phyloP scores from a whole-genome alignment of 2,797 vertebrate genomes.

The Chromis chromis region DNA sequence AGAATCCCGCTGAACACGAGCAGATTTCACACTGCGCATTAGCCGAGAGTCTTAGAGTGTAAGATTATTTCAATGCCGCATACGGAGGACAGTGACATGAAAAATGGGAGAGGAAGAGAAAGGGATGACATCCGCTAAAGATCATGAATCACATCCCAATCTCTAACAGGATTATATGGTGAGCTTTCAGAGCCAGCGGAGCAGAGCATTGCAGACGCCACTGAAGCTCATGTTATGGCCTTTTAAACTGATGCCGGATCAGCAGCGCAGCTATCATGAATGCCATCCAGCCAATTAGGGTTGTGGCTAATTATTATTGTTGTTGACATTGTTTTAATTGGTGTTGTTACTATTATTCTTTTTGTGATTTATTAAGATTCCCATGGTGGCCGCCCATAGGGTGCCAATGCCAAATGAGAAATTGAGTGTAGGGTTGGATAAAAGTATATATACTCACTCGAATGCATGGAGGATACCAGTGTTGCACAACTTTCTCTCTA shows the following conservation, averaged over 20 bases:
- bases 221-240: conserved; percentile 1
- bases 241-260: conserved; percentile 16
- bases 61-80: conserved; percentile 49
- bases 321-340: conserved; percentile 8
- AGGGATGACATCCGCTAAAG: conserved; percentile 53
- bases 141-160: conserved; percentile 50
- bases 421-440: too few species aligned
- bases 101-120: conserved; percentile 50
- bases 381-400: too few species aligned
- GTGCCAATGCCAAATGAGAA: too few species aligned
- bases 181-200: conserved; percentile 30
- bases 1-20: conserved; percentile 18
- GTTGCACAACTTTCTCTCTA: too few species aligned
- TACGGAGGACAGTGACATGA: conserved; percentile 44
- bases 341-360: background rate
- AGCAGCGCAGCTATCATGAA: background rate
- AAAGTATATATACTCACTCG: too few species aligned
- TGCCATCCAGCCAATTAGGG: background rate
- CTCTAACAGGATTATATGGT: conserved; percentile 65
- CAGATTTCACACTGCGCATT: conserved; percentile 55
- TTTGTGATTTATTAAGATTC: background rate
- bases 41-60: conserved; percentile 37
- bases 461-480: too few species aligned
- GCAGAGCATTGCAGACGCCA: conserved; percentile 5
- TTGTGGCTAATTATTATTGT: background rate